Base-by-base conservation (phyloP, 1,140 invertebrate species). In the Brevipalpus yothersi region DNA sequence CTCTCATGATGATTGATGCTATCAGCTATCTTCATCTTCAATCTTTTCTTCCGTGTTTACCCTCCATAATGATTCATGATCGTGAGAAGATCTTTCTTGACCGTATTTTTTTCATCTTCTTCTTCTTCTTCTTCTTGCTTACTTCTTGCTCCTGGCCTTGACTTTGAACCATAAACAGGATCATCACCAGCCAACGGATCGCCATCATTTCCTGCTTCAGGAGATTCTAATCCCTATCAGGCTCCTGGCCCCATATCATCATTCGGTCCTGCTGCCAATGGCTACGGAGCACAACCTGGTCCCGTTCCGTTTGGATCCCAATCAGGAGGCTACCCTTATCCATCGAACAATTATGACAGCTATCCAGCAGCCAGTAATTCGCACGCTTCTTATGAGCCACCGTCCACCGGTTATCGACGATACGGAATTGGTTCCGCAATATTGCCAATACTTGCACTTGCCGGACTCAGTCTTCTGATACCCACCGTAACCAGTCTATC, bases 371-470 rank as follows among this genome's bases (percentile, higher is more conserved):
- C 60, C 10, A 47, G 43, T 17, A 45, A 49, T 21, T 42, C 49
- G 39, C 63, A 64, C 40, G 21, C 59, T 15, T 21, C 62, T 23
- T 64, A 57, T 23, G 63, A 63, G 21, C 47, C 62, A 19, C 9
- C 62, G 1, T 23, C 60, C 8, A 45, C 51, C 21, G 60, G 61
- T 53, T 53, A 58, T 31, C 61, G 60, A 56, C 62, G 63, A 47
- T 67, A 64, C 41, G 67, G 67, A 12, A 51, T 68, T 4, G 61
- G 64, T 21, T 67, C 65, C 23, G 42, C 68, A 15, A 64, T 68
- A 40, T 67, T 68, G 67, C 67, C 67, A 21, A 63, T 68, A 59
- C 49, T 68, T 1, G 67, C 66, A 31, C 43, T 68, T 11, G 67
- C 66, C 5, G 67, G 66, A 41, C 49, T 68, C 10, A 62, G 61